Conservation (phyloP, 2,888 invertebrate species). For the Prenolepis imparis region DNA sequence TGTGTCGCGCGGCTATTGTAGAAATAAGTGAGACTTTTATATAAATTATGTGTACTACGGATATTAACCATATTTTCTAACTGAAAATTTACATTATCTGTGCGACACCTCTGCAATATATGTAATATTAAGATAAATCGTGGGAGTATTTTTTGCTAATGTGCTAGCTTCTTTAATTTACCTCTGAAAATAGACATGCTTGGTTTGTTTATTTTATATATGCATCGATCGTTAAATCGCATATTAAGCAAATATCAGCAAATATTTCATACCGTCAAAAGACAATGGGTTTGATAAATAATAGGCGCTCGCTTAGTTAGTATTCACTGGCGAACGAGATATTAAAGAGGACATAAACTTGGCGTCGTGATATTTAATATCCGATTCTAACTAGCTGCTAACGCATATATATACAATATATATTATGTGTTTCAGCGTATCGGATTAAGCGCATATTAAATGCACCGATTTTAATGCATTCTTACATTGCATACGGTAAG, state of each 20-base stretch:
- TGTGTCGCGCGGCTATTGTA: constrained; percentile 19
- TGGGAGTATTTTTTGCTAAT: not conserved
- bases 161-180: not conserved
- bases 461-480: constrained; percentile 16
- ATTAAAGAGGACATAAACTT: constrained; percentile 9
- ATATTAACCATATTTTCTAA: constrained; percentile 17
- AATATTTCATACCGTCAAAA: not conserved
- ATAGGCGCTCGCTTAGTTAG: not conserved
- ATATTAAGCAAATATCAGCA: not conserved
- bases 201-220: not conserved
- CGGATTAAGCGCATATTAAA: constrained; percentile 24
- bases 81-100: constrained; percentile 10
- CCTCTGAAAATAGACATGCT: not conserved
- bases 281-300: not conserved
- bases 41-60: constrained; percentile 14
- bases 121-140: constrained; percentile 3
- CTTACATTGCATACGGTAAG: not conserved
- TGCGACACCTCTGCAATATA: not conserved
- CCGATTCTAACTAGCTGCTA: not conserved
- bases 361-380: constrained; percentile 1
- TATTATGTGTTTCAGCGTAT: not conserved
- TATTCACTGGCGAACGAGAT: not conserved
- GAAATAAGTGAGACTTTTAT: constrained; percentile 38
- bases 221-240: not conserved
- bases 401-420: not conserved